Evolutionary conservation across 1,140 invertebrate species (phyloP).

Genomic region (Platyura marginata): DNA sequence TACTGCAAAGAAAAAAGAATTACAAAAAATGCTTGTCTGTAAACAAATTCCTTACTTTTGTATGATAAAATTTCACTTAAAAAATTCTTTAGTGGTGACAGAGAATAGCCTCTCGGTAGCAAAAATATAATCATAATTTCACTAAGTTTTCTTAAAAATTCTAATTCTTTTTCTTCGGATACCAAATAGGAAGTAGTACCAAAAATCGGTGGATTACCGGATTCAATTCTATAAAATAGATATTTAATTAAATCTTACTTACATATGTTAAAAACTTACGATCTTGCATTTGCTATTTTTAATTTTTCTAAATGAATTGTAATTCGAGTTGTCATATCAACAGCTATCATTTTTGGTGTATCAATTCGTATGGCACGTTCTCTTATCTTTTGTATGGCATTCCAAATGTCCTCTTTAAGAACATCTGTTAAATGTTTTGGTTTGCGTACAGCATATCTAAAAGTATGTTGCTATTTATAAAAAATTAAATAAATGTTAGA

Average conservation of each 20-base stretch:
- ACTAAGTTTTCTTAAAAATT: constrained; percentile 63
- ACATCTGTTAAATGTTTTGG: constrained; percentile 37
- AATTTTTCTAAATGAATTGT: constrained; percentile 76
- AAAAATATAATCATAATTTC: constrained; percentile 65
- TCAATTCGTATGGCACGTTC: constrained; percentile 54
- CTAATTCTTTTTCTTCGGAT: constrained; percentile 50
- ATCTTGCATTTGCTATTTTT: constrained; percentile 48
- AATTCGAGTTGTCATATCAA: constrained; percentile 59
- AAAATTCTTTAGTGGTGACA: constrained; percentile 55
- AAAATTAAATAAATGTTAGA: too few relatives aligned
- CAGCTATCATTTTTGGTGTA: constrained; percentile 62
- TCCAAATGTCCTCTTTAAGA: constrained; percentile 68
- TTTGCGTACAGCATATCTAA: constrained; percentile 25
- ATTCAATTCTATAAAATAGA: constrained; percentile 29
- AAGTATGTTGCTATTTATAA: too few relatives aligned
- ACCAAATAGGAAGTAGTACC: constrained; percentile 55
- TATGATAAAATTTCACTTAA: constrained; percentile 66
- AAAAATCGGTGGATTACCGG: constrained; percentile 44
- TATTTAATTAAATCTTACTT: constrained; percentile 3
- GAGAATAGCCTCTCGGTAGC: constrained; percentile 59
- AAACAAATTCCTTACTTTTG: constrained; percentile 50
- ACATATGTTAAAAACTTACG: constrained; percentile 28
- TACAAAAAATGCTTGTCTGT: constrained; percentile 5
- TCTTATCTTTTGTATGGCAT: constrained; percentile 53
- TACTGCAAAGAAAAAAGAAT: constrained; percentile 33